phyloP scores from a whole-genome alignment of 2,888 invertebrate genomes.

The Sinelater perroti region DNA sequence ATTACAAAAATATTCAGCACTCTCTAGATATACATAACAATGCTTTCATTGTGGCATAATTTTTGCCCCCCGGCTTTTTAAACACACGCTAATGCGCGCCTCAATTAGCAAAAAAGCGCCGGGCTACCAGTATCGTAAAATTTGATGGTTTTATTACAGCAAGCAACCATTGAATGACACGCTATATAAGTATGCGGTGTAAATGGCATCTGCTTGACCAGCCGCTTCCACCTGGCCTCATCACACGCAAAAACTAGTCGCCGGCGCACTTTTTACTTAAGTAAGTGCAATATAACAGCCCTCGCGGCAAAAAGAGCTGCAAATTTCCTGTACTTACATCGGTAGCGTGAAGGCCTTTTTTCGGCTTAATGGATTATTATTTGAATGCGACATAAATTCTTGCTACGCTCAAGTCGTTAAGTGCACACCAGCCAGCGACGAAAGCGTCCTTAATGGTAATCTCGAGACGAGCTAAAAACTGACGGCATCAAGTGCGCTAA shows the following conservation, averaged over 20 bases:
- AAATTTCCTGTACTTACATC: constrained; percentile 28
- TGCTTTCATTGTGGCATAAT: too few species aligned
- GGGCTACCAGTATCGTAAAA: constrained; percentile 14
- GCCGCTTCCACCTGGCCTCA: constrained; percentile 30
- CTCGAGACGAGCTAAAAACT: too few species aligned
- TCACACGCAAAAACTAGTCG: constrained; percentile 29
- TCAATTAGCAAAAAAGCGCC: constrained; percentile 1
- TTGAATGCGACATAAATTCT: constrained; percentile 10
- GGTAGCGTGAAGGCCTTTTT: constrained; percentile 17
- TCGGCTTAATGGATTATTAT: constrained; percentile 14
- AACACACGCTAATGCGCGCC: too few species aligned
- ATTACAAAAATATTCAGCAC: too few species aligned
- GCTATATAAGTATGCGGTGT: constrained; percentile 24
- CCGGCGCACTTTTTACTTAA: constrained; percentile 22
- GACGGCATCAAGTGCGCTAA: too few species aligned
- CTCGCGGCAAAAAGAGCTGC: constrained; percentile 26
- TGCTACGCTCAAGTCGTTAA: constrained; percentile 7
- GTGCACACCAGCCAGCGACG: too few species aligned
- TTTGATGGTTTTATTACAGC: constrained; percentile 18
- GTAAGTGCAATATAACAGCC: constrained; percentile 26
- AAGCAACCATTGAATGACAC: constrained; percentile 17
- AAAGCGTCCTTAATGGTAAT: too few species aligned
- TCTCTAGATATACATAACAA: too few species aligned
- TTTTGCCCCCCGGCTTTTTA: too few species aligned
- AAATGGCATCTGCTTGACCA: constrained; percentile 31